phyloP scores from a whole-genome alignment of 2,797 vertebrate species.

The Danio tinwini region DNA sequence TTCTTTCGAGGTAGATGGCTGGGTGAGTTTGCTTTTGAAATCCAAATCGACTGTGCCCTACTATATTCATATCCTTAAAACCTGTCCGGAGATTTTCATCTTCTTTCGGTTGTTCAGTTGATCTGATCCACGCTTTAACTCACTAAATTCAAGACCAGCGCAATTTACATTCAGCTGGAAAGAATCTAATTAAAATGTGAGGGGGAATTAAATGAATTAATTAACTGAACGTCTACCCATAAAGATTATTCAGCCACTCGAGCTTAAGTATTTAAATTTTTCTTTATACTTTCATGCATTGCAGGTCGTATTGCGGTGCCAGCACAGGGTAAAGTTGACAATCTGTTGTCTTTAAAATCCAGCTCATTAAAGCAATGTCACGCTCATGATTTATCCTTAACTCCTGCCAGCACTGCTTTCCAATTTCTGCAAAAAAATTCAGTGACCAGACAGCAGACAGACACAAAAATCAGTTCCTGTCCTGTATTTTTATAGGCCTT shows the following conservation, averaged over 20 bases:
- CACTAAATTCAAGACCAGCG: constrained; percentile 1
- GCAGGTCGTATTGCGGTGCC: constrained; percentile 1
- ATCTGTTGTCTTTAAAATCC: constrained; percentile 25
- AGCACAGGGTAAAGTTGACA: constrained; percentile 20
- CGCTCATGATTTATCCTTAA: constrained; percentile 9
- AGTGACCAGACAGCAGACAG: neutral
- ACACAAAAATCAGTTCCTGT: neutral
- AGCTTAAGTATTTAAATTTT: constrained; percentile 12
- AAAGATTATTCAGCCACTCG: constrained; percentile 16
- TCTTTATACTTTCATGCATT: neutral
- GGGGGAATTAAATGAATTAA: constrained; percentile 27
- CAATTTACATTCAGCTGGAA: constrained; percentile 24
- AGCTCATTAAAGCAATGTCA: constrained; percentile 33
- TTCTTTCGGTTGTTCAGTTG: neutral
- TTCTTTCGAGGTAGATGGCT: constrained; percentile 23
- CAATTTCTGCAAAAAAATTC: constrained; percentile 12
- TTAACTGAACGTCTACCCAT: constrained; percentile 14
- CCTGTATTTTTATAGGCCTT: neutral
- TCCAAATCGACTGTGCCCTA: constrained; percentile 18
- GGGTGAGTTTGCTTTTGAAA: constrained; percentile 25
- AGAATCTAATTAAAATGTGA: constrained; percentile 28
- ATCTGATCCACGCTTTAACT: constrained; percentile 18
- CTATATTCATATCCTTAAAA: constrained; percentile 14
- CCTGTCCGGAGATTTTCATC: neutral
- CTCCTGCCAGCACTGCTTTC: constrained; percentile 17